These are phyloP conservation scores for Watsonalla binaria DNA, from an alignment of 2,888 invertebrate genomes.

Conservation along the genomic window DNA sequence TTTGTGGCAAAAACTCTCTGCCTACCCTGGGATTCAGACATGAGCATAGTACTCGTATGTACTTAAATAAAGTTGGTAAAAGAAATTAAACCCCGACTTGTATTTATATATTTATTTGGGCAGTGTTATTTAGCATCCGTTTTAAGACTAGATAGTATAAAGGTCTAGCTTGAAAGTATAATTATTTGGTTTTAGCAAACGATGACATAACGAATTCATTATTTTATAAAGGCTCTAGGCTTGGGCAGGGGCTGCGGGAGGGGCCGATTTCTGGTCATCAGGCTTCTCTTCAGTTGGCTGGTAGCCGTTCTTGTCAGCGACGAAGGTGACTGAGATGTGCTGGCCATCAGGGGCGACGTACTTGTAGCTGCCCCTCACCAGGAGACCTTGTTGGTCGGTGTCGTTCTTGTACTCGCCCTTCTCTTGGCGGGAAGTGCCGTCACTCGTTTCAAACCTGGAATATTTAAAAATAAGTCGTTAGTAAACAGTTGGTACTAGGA, in stretches of 20 bases:
- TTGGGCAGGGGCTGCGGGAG: constrained; percentile 14
- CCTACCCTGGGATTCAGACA: no score
- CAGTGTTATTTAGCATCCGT: constrained; percentile 21
- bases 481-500: neutral
- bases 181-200: constrained; percentile 34
- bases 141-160: constrained; percentile 21
- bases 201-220: constrained; percentile 1
- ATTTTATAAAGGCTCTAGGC: constrained; percentile 9
- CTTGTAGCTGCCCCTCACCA: constrained; percentile 80
- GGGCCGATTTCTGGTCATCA: constrained; percentile 15
- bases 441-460: constrained; percentile 81
- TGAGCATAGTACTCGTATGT: no score
- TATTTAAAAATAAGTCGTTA: neutral
- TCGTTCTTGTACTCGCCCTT: constrained; percentile 82
- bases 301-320: constrained; percentile 82
- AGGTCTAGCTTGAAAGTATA: constrained; percentile 17
- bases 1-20: no score
- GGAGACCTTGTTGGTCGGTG: constrained; percentile 80
- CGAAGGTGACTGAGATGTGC: constrained; percentile 79
- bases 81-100: constrained; percentile 6
- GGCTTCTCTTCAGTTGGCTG: constrained; percentile 62
- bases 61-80: no score
- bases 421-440: constrained; percentile 82
- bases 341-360: constrained; percentile 82
- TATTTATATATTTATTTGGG: constrained; percentile 26